phyloP scores from a whole-genome alignment of 2,797 vertebrate genomes.

The Anguilla anguilla region DNA sequence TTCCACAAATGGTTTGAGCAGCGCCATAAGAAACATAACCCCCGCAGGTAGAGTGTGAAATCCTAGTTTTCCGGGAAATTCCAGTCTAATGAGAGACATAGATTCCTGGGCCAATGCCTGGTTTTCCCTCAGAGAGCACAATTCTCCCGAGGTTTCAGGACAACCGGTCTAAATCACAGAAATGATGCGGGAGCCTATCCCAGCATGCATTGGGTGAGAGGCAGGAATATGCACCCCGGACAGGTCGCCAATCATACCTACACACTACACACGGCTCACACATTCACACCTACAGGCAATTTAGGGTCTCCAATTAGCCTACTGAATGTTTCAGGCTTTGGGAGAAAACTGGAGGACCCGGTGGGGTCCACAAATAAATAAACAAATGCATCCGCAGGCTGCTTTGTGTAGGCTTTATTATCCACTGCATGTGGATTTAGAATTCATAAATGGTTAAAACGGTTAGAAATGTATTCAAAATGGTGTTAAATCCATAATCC shows the following conservation, averaged over 20 bases:
- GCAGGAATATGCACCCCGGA: not conserved
- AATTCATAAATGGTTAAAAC: no score
- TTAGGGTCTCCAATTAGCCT: no score
- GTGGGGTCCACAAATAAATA: no score
- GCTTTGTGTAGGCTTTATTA: no score
- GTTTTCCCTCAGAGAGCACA: not conserved
- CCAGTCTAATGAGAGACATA: constrained; percentile 13
- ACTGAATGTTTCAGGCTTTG: no score
- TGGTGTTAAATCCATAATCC: no score
- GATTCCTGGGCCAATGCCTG: not conserved
- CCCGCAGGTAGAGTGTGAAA: not conserved
- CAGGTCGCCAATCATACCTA: not conserved
- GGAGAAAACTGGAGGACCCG: no score
- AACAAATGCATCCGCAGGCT: no score
- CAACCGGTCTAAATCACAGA: not conserved
- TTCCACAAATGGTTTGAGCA: not conserved
- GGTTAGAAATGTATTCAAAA: no score
- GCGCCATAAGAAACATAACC: not conserved
- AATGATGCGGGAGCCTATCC: not conserved
- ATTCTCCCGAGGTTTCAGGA: not conserved
- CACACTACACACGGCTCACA: no score
- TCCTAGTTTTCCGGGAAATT: not conserved
- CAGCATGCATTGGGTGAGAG: not conserved
- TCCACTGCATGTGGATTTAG: no score
- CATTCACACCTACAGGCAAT: no score